A percentile compares a stretch with the other conserved stretches of the same genome.
These are phyloP conservation scores for Mustelus asterias DNA, from an alignment of 2,113 vertebrate species.

Conservation along the genomic window DNA sequence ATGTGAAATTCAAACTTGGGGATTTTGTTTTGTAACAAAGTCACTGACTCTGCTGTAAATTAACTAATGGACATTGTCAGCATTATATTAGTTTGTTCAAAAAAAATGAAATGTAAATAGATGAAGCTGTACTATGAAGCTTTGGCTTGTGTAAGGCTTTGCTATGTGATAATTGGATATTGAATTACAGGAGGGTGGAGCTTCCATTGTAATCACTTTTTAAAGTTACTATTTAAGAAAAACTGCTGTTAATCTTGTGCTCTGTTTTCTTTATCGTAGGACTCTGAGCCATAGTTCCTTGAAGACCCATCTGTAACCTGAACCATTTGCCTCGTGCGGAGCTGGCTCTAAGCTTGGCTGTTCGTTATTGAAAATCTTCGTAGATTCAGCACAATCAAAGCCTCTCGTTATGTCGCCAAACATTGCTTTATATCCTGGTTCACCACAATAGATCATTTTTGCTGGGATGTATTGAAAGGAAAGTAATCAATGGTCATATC, in stretches of 20 bases:
- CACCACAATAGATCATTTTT: background rate
- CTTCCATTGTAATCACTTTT: background rate
- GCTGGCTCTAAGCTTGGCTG: slow-evolving; percentile 34
- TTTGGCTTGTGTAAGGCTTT: background rate
- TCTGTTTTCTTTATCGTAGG: slow-evolving; percentile 9
- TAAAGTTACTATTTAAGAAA: background rate
- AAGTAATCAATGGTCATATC: background rate
- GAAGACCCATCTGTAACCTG: background rate
- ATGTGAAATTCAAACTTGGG: background rate
- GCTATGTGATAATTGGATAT: background rate
- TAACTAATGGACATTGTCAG: background rate
- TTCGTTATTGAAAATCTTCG: background rate
- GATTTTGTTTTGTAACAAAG: background rate
- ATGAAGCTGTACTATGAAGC: background rate
- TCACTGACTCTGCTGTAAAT: background rate
- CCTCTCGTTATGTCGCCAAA: background rate
- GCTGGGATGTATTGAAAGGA: background rate
- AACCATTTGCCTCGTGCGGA: slow-evolving; percentile 30
- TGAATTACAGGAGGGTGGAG: background rate
- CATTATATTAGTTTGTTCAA: background rate
- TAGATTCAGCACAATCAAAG: slow-evolving; percentile 13
- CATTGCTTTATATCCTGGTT: slow-evolving; percentile 22
- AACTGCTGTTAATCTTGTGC: background rate
- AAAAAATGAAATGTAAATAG: background rate
- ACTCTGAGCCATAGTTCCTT: slow-evolving; percentile 12